Evolutionary conservation across 1,140 invertebrate genomes (phyloP).

Genomic region (Contarinia nasturtii): DNA sequence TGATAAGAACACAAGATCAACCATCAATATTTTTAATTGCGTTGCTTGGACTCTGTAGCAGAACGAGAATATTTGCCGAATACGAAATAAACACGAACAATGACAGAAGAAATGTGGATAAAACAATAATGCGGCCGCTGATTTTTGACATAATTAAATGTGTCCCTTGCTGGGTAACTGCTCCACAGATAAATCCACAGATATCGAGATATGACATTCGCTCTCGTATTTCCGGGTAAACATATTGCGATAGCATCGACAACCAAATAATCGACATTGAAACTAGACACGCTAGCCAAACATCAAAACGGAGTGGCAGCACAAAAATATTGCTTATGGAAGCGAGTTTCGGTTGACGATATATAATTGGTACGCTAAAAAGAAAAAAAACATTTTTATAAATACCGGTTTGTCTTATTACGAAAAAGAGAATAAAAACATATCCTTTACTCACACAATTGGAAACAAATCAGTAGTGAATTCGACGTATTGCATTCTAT

Average conservation of each 20-base stretch:
- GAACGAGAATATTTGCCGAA: slow-evolving; percentile 34
- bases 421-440: too few relatives aligned
- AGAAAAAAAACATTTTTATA: too few relatives aligned
- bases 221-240: slow-evolving; percentile 13
- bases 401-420: too few relatives aligned
- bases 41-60: slow-evolving; percentile 34
- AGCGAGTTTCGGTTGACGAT: slow-evolving; percentile 41
- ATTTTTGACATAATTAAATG: slow-evolving; percentile 11
- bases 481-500: too few relatives aligned
- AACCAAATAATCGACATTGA: slow-evolving; percentile 17
- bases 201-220: slow-evolving; percentile 23
- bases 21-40: slow-evolving; percentile 26
- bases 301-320: slow-evolving; percentile 37
- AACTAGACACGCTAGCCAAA: slow-evolving; percentile 32
- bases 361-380: too few relatives aligned
- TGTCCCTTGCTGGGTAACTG: slow-evolving; percentile 40
- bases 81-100: too few relatives aligned
- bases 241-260: slow-evolving; percentile 10
- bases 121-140: slow-evolving; percentile 29
- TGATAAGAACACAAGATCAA: too few relatives aligned
- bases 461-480: too few relatives aligned
- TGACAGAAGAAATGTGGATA: slow-evolving; percentile 25
- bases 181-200: slow-evolving; percentile 29
- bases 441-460: slow-evolving; percentile 19
- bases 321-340: slow-evolving; percentile 44